Conservation (phyloP, 2,888 invertebrate genomes). For the Zeuzera pyrina region DNA sequence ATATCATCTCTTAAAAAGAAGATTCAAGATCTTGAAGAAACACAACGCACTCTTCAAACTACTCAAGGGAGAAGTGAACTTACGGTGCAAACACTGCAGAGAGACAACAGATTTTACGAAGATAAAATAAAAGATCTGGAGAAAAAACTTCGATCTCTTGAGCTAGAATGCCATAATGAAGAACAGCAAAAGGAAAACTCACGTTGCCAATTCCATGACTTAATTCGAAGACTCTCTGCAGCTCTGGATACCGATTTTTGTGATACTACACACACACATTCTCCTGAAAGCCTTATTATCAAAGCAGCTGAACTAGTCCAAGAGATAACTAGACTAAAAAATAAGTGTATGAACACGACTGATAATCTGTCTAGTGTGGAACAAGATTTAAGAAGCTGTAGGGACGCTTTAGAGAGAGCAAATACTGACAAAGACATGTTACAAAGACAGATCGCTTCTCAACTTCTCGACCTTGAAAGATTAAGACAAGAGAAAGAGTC, state of each 20-base stretch:
- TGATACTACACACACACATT: slow-evolving; percentile 75
- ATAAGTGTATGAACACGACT: slow-evolving; percentile 72
- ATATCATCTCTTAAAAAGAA: slow-evolving; percentile 86
- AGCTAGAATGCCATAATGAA: slow-evolving; percentile 80
- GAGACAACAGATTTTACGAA: slow-evolving; percentile 81
- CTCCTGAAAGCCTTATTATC: slow-evolving; percentile 81
- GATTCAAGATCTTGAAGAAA: slow-evolving; percentile 84
- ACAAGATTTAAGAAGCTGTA: slow-evolving; percentile 76
- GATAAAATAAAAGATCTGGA: slow-evolving; percentile 85
- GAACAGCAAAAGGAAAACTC: slow-evolving; percentile 84
- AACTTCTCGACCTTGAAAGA: slow-evolving; percentile 80
- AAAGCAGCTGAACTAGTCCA: slow-evolving; percentile 85
- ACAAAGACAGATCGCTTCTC: slow-evolving; percentile 80
- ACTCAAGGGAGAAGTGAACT: slow-evolving; percentile 78
- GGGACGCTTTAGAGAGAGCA: slow-evolving; percentile 77
- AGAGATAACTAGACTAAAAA: slow-evolving; percentile 77
- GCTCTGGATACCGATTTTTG: slow-evolving; percentile 82
- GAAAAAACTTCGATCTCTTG: slow-evolving; percentile 80
- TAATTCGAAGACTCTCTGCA: slow-evolving; percentile 79
- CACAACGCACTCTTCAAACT: slow-evolving; percentile 79
- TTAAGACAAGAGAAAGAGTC: slow-evolving; percentile 85
- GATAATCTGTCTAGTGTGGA: slow-evolving; percentile 76
- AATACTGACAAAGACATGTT: slow-evolving; percentile 81
- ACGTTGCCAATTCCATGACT: slow-evolving; percentile 78
- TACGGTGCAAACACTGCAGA: slow-evolving; percentile 80